Conservation (phyloP, 1,140 invertebrate species). For the Brachystomella parvula region DNA sequence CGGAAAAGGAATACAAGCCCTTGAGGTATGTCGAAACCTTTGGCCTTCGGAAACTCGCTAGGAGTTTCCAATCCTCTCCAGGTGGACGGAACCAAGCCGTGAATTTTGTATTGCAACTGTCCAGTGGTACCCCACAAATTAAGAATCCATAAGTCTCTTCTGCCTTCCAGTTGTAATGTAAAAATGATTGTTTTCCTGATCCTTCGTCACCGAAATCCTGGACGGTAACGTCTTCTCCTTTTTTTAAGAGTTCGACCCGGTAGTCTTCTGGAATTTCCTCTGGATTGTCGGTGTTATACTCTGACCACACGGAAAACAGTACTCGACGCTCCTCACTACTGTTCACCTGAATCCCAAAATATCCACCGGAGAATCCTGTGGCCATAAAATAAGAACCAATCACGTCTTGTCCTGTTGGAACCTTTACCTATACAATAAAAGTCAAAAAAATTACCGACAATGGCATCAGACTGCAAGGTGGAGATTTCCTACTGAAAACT, state of each 20-base stretch:
- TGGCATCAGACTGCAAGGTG: too few relatives aligned
- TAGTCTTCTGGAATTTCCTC: conserved; percentile 28
- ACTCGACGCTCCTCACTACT: conserved; percentile 16
- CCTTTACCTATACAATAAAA: too few relatives aligned
- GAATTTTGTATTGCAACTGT: conserved; percentile 2
- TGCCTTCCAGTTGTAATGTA: conserved; percentile 16
- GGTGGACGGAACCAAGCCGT: conserved; percentile 20
- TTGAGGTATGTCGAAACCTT: conserved; percentile 12
- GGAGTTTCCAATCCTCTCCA: conserved; percentile 10
- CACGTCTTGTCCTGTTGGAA: conserved; percentile 19
- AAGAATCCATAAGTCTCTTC: conserved; percentile 19
- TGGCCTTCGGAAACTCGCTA: conserved; percentile 18
- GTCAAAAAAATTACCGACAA: too few relatives aligned
- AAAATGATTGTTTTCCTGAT: conserved; percentile 17
- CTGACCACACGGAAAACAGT: conserved; percentile 27
- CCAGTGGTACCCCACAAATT: neutral
- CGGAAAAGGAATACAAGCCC: conserved; percentile 18
- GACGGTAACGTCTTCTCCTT: conserved; percentile 19
- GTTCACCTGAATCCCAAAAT: conserved; percentile 31
- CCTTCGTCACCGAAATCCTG: conserved; percentile 25
- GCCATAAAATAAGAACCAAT: conserved; percentile 24
- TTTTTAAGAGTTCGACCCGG: conserved; percentile 11
- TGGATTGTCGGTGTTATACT: conserved; percentile 19
- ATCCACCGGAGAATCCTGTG: conserved; percentile 20
- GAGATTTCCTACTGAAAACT: too few relatives aligned